Base-by-base conservation (phyloP, 2,888 invertebrate species). In the Amblyjoppa proteus region DNA sequence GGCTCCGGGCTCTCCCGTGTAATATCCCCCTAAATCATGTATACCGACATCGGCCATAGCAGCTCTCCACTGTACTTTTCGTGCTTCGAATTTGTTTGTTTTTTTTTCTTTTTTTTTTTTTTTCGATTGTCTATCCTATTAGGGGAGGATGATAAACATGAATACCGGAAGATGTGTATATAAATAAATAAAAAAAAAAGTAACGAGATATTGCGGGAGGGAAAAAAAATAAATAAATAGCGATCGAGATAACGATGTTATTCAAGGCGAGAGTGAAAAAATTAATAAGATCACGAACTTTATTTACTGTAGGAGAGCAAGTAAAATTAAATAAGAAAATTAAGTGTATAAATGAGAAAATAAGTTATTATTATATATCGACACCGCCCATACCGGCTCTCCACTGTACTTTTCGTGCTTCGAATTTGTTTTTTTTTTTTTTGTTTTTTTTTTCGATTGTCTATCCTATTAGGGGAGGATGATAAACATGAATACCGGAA, bases 11-110 rank as follows among this genome's bases (percentile, higher is more conserved):
- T 38, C 38, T 38, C 16, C 53, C 53, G 41, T 68, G 20, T 56
- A 56, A 56, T 74, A 45, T 56, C 41, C 45, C 38, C 4, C 45
- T 13, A 28, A 53, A 64, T 70, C 45, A 75, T 64, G 64, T 64
- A 34, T 13, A 68, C 41, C 68, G n/a, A 4, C 74, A 41, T 38
- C 71, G 58, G 20, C 28, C 16, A 16, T 61, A 61, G 31, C 25
- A n/a, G 20, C 31, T 34, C 51, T 51, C 49, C 34, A 28, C 34
- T 25, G 20, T 49, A 66, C 31, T 51, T 66, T 64, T 11, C 58
- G 25, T 31, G 61, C 13, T 25, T 61, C 28, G 61, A 31, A 31
- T 61, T 61, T 34, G 20, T 20, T 20, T 20, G 20, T 34, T 5
- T 31, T 3, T 31, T 31, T 34, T 34, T 34, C 5, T 34, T 34